Evolutionary conservation across 1,140 invertebrate species (phyloP).

Genomic region (Papilio polyxenes): DNA sequence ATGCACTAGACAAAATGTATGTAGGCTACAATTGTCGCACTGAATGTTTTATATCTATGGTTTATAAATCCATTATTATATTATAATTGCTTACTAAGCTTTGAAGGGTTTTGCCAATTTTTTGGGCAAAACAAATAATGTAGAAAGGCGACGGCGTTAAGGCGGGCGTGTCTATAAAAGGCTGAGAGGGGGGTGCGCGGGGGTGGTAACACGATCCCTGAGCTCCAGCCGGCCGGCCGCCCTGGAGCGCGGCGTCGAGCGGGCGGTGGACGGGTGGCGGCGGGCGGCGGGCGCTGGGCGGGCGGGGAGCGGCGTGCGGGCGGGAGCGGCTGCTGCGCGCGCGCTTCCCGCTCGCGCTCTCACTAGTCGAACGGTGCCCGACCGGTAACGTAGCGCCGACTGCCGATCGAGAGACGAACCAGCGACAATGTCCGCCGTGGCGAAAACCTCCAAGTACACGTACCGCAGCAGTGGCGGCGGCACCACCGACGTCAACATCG

Average conservation of each 20-base stretch:
- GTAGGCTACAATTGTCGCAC: background rate
- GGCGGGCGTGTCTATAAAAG: constrained; percentile 80
- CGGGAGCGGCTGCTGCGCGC: constrained; percentile 53
- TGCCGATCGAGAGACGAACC: constrained; percentile 77
- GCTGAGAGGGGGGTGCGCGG: constrained; percentile 77
- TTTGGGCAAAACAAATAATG: constrained; percentile 78
- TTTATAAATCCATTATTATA: background rate
- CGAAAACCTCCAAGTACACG: constrained; percentile 93
- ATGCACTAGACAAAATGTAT: background rate
- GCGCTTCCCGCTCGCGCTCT: constrained; percentile 72
- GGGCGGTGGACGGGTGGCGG: constrained; percentile 45
- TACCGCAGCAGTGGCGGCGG: constrained; percentile 91
- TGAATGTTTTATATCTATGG: background rate
- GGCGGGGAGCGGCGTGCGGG: constrained; percentile 42
- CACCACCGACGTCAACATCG: constrained; percentile 94
- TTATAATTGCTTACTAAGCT: constrained; percentile 3
- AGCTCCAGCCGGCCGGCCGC: constrained; percentile 74
- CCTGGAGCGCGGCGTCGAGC: constrained; percentile 62
- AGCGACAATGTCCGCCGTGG: constrained; percentile 87
- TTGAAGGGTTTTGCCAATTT: constrained; percentile 67
- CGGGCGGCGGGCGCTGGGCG: constrained; percentile 39
- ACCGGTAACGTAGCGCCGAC: constrained; percentile 80
- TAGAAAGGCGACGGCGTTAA: constrained; percentile 66
- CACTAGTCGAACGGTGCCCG: constrained; percentile 80
- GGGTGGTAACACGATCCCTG: constrained; percentile 79